Base-by-base conservation (phyloP, 2,113 vertebrate species). In the Strix uralensis region DNA sequence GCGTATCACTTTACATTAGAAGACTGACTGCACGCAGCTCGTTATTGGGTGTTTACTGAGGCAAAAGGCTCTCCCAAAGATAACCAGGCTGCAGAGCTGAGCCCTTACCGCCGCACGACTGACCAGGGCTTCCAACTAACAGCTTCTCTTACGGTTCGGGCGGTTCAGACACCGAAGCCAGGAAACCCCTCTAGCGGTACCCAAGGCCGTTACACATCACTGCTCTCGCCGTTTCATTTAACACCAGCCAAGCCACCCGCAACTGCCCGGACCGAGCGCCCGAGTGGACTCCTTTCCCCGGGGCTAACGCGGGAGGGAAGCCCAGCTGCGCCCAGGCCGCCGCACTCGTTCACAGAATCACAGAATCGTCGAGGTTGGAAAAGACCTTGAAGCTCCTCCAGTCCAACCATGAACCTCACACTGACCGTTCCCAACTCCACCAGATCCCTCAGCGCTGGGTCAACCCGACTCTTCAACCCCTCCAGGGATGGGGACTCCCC, bases 1-100 rank as follows among this genome's bases (percentile, higher is more conserved):
- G 9, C 1, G 0, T 0, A 21, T 6, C 30, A 0, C 34, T 32
- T 18, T 1, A 14, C 22, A 1, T 20, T 11, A 40, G 13, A 3
- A 17, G 0, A 10, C 32, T 9, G 3, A 32, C 21, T 3, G 32
- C 32, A 7, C 6, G 2, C 57, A 32, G 2, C 17, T 32, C 1
- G 4, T 12, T 42, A 32, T 10, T 7, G 0, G 4, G 1, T 2
- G 9, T 18, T 49, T 34, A 58, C 2, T 3, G 38, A 7, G 1
- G 11, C 17, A 26, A 70, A 66, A 20, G 3, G 5, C 9, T 57
- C 13, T 40, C 21, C 18, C 23, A 7, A 7, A 8, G 20, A 5
- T 0, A 44, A 6, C 17, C 8, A 2, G 15, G 30, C 14, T 59
- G 38, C 36, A 17, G 4, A 49, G 30, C 55, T 16, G 42, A 86